Base-by-base conservation (phyloP, 2,797 vertebrate genomes). In the Melanotaenia maccullochi region DNA sequence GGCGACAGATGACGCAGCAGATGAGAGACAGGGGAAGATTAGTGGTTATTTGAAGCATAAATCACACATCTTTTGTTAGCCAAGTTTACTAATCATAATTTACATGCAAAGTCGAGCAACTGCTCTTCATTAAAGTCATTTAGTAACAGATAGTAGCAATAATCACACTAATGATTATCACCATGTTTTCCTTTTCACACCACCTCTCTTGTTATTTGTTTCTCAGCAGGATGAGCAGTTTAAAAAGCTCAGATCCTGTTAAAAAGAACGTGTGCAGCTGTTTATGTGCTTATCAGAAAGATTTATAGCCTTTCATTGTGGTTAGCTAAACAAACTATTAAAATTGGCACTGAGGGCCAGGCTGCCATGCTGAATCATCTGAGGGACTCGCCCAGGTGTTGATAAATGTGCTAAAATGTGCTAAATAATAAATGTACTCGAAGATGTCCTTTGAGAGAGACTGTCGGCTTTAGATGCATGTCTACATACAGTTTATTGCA, bases 251-350 rank as follows among this genome's bases (percentile, higher is more conserved):
- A 60, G 65, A 80, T 73, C 71, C 73, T 60, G 7, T 77, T 73
- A 59, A 71, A 68, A 56, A 74, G 59, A 56, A 70, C 59, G 66
- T 35, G 52, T 60, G 14, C 2, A 25, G 22, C 22, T 72, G 65
- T 79, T 55, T 84, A 38, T 71, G 25, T 47, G 67, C 69, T 63
- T 75, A 64, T 62, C 47, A 38, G 66, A 76, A 73, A 77, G 87
- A 92, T 89, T 36, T 89, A 93, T 89, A 84, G 85, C 47, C 76
- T 84, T 89, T 88, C 66, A 85, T 24, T 24, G 65, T 85, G 70
- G 85, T 80, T 83, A 83, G 79, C 83, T 86, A 79, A 89, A 89
- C 80, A 89, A 83, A 88, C 79, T 84, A 79, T 85, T 82, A 73
- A 64, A 74, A 79, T 49, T 79, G 76, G 73, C 79, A 67, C 75